These are phyloP conservation scores for Onychomys torridus DNA, from an alignment of 2,797 vertebrate genomes.

Conservation along the genomic window DNA sequence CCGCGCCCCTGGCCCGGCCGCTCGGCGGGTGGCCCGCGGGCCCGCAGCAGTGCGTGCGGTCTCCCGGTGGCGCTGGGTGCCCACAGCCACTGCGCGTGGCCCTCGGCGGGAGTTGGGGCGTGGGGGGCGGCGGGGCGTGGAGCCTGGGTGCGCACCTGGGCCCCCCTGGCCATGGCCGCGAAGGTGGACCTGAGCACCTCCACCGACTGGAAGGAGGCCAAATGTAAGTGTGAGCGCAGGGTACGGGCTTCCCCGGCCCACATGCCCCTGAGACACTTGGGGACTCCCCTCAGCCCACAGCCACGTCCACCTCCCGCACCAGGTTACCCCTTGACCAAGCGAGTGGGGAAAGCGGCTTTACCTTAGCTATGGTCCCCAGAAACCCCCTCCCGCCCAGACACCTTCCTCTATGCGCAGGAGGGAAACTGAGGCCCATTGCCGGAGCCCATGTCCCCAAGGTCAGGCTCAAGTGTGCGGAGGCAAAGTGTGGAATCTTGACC, in stretches of 20 bases:
- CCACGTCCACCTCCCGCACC: neutral
- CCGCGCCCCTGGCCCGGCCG: slow-evolving; percentile 61
- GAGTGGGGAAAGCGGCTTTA: neutral
- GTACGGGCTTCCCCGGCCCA: slow-evolving; percentile 27
- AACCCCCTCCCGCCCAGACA: neutral
- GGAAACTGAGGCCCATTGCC: slow-evolving; percentile 57
- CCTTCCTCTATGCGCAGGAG: neutral
- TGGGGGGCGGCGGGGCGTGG: slow-evolving; percentile 61
- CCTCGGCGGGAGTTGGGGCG: slow-evolving; percentile 66
- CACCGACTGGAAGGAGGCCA: slow-evolving; percentile 88
- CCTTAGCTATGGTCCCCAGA: neutral
- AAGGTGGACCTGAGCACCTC: slow-evolving; percentile 85
- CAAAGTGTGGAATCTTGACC: neutral
- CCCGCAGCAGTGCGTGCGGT: slow-evolving; percentile 46
- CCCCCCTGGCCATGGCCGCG: slow-evolving; percentile 83
- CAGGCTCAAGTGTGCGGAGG: neutral
- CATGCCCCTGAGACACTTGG: neutral
- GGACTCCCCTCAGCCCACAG: neutral
- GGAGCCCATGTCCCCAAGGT: slow-evolving; percentile 57
- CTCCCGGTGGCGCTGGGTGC: slow-evolving; percentile 1
- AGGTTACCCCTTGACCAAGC: neutral
- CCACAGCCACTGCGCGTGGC: slow-evolving; percentile 1
- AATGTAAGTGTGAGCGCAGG: slow-evolving; percentile 84
- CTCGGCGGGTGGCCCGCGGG: slow-evolving; percentile 19
- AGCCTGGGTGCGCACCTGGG: slow-evolving; percentile 82